Conservation (phyloP, 2,888 invertebrate genomes). For the Metalampra italica region DNA sequence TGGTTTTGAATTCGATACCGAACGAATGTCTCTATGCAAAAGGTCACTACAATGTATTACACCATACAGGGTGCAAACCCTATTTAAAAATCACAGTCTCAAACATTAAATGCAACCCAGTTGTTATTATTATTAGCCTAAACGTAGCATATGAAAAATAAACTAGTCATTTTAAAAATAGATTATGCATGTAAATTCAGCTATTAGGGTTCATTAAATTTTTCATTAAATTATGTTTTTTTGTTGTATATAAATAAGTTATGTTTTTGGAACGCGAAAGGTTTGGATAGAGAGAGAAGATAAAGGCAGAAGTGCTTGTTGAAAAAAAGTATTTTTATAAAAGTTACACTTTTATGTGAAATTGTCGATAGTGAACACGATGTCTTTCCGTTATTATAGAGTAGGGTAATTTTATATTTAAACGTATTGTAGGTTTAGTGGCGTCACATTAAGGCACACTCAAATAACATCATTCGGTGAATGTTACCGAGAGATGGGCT, state of each 20-base stretch:
- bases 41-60: too few species aligned
- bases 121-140: neutral
- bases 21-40: too few species aligned
- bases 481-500: too few species aligned
- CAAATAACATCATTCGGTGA: too few species aligned
- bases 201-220: neutral
- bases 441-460: too few species aligned
- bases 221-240: neutral
- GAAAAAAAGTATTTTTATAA: constrained; percentile 43
- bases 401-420: neutral
- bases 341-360: constrained; percentile 26
- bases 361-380: constrained; percentile 14
- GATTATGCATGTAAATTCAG: neutral
- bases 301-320: constrained; percentile 20
- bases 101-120: neutral
- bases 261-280: constrained; percentile 18
- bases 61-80: too few species aligned
- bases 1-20: too few species aligned
- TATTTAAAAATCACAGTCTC: too few species aligned
- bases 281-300: constrained; percentile 18
- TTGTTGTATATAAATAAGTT: constrained; percentile 14
- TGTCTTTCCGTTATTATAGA: constrained; percentile 19
- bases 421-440: neutral
- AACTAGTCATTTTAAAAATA: neutral
- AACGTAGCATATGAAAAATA: neutral